phyloP scores from a whole-genome alignment of 2,797 vertebrate genomes.

The Miichthys miiuy region DNA sequence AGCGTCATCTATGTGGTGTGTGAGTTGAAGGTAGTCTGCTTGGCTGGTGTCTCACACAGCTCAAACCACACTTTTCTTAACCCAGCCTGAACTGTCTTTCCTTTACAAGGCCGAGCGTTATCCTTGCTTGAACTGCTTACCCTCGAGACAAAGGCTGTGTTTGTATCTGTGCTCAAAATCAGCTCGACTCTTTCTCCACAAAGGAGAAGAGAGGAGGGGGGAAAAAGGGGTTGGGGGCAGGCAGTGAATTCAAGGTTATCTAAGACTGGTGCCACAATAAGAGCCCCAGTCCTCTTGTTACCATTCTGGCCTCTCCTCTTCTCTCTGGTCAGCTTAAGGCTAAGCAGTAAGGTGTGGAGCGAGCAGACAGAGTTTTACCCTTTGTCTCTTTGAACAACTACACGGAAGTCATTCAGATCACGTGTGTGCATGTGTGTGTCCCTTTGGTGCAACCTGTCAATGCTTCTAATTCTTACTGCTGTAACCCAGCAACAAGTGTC shows the following conservation, averaged over 20 bases:
- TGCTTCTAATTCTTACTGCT: conserved; percentile 15
- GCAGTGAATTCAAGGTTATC: conserved; percentile 66
- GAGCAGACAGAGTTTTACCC: conserved; percentile 17
- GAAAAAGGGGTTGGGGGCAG: neutral
- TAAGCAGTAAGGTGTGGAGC: conserved; percentile 31
- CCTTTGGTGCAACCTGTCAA: neutral
- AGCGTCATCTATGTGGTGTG: neutral
- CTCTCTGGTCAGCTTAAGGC: conserved; percentile 44
- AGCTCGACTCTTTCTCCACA: conserved; percentile 45
- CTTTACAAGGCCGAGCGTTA: conserved; percentile 36
- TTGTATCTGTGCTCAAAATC: conserved; percentile 63
- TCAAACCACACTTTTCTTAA: conserved; percentile 24
- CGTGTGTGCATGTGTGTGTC: neutral
- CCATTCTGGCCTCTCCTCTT: conserved; percentile 47
- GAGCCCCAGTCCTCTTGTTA: conserved; percentile 58
- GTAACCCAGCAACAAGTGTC: conserved; percentile 20
- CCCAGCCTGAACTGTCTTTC: conserved; percentile 38
- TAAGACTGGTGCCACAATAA: conserved; percentile 56
- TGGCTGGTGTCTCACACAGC: conserved; percentile 13
- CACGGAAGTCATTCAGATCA: conserved; percentile 6
- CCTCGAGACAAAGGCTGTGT: conserved; percentile 57
- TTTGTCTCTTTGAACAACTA: conserved; percentile 38
- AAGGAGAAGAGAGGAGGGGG: neutral
- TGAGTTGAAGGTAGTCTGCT: neutral
- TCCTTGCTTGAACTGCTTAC: conserved; percentile 52